phyloP scores from a whole-genome alignment of 1,140 invertebrate genomes.

The Orius laevigatus region DNA sequence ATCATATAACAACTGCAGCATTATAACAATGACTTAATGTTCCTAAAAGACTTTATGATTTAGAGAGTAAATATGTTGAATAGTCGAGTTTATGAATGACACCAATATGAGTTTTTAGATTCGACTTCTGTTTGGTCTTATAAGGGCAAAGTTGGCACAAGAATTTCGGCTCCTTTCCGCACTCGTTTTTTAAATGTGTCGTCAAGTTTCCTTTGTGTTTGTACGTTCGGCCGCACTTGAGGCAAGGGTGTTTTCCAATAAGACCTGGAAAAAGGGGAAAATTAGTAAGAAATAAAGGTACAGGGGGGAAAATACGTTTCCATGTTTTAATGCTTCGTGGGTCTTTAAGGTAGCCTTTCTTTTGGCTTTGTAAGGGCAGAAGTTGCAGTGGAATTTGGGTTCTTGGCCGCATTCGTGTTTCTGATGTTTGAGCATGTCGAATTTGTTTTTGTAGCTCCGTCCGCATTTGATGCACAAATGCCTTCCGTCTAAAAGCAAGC shows the following conservation, averaged over 20 bases:
- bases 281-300: conserved; percentile 31
- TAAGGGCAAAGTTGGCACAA: conserved; percentile 21
- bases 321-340: conserved; percentile 7
- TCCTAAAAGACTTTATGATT: conserved; percentile 27
- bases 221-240: conserved; percentile 17
- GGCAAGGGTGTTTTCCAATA: conserved; percentile 11
- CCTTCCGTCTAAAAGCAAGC: conserved; percentile 21
- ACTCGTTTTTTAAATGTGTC: conserved; percentile 22
- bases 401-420: conserved; percentile 11
- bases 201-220: conserved; percentile 16
- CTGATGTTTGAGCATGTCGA: conserved; percentile 19
- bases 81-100: not conserved
- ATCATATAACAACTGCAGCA: no score
- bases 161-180: conserved; percentile 23
- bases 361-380: conserved; percentile 12
- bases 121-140: conserved; percentile 34
- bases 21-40: conserved; percentile 10
- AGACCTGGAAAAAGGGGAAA: conserved; percentile 11
- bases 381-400: conserved; percentile 15
- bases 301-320: conserved; percentile 28
- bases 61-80: no score
- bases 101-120: conserved; percentile 26
- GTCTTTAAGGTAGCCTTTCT: conserved; percentile 5
- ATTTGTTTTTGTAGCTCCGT: conserved; percentile 14
- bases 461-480: conserved; percentile 21